Evolutionary conservation across 2,797 vertebrate species (phyloP), one percentile per base, ranked within the genome.

Genomic region (Graptemys geographica): DNA sequence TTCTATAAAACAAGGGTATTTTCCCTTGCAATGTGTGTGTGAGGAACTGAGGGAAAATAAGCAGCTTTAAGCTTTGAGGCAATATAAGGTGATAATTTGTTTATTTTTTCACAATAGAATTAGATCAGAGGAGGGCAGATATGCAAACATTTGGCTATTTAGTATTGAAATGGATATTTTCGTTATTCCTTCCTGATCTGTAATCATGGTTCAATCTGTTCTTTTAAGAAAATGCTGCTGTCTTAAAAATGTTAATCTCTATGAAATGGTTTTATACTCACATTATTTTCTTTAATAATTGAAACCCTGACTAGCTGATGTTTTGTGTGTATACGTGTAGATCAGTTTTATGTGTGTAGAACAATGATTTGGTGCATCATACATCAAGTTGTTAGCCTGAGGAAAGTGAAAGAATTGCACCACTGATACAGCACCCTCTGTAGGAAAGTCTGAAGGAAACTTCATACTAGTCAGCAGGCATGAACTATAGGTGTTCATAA

Each of bases 201-300:
- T 97, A 97, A 96, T 96, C 95, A 93, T 79, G 89, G 95, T 81
- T 83, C 89, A 97, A 94, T 90, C 93, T 95, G 94, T 87, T 97
- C 92, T 28, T 65, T 92, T 86, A 95, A 94, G 86, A 95, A 94
- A 94, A 93, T 33, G 86, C 84, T 33, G 72, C 94, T 82, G 80
- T 90, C 92, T 93, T 86, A 95, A 95, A 90, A 79, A 47, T n/a
- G 91, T 92, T 94, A 97, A 94, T 93, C 92, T 79, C 85, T 85
- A 53, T 74, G 91, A 97, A 95, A 84, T 76, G 92, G 79, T 91
- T 97, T 91, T 95, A 86, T 16, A 94, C 51, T 69, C 93, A 89
- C 86, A 93, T 91, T 95, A 65, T 94, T 97, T 90, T 88, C 93
- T 94, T 92, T 56, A 92, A 88, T 82, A 96, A 95, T 80, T 76